Conservation (phyloP, 2,797 vertebrate species). For the Triplophysa bombifrons region DNA sequence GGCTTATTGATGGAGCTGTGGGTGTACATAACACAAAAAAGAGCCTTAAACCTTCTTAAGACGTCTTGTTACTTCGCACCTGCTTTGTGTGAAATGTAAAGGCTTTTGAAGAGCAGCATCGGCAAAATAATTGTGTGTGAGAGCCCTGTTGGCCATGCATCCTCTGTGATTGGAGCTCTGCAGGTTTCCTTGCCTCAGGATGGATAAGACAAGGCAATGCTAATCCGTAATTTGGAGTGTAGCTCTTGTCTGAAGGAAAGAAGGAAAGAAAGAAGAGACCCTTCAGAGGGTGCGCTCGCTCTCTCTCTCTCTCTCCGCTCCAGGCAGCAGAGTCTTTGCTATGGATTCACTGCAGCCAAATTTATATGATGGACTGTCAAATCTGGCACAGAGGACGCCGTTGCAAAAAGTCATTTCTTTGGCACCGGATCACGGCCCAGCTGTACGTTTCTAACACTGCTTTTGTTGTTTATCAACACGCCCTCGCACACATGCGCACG, state of each 20-base stretch:
- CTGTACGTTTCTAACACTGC: constrained; percentile 74
- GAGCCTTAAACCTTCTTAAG: not conserved
- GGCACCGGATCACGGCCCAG: constrained; percentile 77
- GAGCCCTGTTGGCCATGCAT: constrained; percentile 36
- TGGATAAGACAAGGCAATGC: constrained; percentile 60
- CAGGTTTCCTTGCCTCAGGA: constrained; percentile 41
- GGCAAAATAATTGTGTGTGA: constrained; percentile 35
- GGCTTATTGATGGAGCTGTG: not conserved
- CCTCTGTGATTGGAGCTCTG: constrained; percentile 63
- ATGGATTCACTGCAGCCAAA: constrained; percentile 78
- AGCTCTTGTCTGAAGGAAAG: constrained; percentile 63
- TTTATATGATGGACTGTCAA: constrained; percentile 85
- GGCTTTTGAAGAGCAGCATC: constrained; percentile 34
- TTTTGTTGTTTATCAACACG: constrained; percentile 73
- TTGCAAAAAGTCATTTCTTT: constrained; percentile 82
- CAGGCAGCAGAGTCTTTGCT: constrained; percentile 77
- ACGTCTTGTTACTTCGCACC: constrained; percentile 33
- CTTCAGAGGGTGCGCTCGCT: constrained; percentile 67
- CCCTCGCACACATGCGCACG: constrained; percentile 54
- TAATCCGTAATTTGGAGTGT: constrained; percentile 73
- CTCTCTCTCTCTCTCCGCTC: constrained; percentile 54
- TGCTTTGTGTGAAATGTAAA: constrained; percentile 32
- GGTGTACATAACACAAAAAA: not conserved
- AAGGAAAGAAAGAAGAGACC: constrained; percentile 64
- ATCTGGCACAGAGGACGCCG: constrained; percentile 76